Conservation (phyloP, 1,140 invertebrate genomes). For the Augochlora pura region DNA sequence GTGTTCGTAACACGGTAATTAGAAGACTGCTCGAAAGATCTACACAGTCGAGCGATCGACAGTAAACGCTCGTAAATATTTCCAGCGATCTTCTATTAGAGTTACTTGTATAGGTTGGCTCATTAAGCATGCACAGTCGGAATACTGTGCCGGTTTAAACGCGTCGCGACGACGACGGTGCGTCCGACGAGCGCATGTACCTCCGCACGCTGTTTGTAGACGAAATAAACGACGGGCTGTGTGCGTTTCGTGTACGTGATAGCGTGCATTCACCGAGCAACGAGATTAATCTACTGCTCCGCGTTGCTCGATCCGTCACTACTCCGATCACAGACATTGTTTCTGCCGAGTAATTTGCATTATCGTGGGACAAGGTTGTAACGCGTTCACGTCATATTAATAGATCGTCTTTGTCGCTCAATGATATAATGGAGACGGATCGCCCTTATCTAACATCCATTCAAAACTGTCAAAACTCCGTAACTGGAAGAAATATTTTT, state of each 20-base stretch:
- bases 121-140: constrained; percentile 64
- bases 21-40: background rate
- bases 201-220: constrained; percentile 41
- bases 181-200: constrained; percentile 24
- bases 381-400: background rate
- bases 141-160: constrained; percentile 26
- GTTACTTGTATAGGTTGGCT: constrained; percentile 56
- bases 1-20: background rate
- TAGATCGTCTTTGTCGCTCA: background rate
- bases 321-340: constrained; percentile 47
- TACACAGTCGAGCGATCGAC: constrained; percentile 11
- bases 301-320: constrained; percentile 45
- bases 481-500: too few relatives aligned
- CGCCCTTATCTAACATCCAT: too few relatives aligned
- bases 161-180: too few relatives aligned
- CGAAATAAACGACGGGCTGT: constrained; percentile 61
- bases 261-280: constrained; percentile 47
- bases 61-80: background rate
- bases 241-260: constrained; percentile 4
- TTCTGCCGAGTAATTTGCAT: constrained; percentile 52
- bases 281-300: constrained; percentile 51
- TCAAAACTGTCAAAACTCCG: too few relatives aligned
- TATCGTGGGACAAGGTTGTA: constrained; percentile 16
- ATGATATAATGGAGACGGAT: background rate
- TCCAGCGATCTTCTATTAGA: constrained; percentile 23